phyloP scores from a whole-genome alignment of 2,797 vertebrate genomes.

The Artibeus lituratus region DNA sequence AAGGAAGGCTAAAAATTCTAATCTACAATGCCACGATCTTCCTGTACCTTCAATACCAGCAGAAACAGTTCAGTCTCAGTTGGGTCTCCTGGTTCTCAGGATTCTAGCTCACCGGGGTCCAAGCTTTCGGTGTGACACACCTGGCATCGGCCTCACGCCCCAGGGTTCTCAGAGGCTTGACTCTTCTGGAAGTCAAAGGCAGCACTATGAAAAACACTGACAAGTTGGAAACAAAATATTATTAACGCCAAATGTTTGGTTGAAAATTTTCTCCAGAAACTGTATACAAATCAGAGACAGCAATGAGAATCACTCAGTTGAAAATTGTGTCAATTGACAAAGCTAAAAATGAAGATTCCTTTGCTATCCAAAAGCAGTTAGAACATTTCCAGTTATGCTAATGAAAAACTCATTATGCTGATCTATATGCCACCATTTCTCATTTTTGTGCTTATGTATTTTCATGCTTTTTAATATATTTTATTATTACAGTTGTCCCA shows the following conservation, averaged over 20 bases:
- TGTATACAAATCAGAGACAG: background rate
- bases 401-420: background rate
- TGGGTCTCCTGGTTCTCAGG: background rate
- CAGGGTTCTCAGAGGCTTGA: background rate
- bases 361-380: background rate
- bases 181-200: conserved; percentile 7
- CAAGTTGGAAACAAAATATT: background rate
- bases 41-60: background rate
- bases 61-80: background rate
- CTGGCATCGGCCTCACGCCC: background rate
- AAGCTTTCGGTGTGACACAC: background rate
- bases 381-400: background rate
- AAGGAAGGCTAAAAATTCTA: background rate
- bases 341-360: background rate
- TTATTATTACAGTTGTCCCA: too few relatives aligned
- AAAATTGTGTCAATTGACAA: conserved; percentile 26
- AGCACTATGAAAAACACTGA: background rate
- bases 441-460: background rate
- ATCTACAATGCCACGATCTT: background rate
- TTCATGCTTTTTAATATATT: background rate
- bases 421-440: background rate
- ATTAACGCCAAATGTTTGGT: conserved; percentile 45
- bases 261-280: conserved; percentile 36
- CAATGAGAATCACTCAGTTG: conserved; percentile 21
- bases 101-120: background rate